Percentiles rank a stretch among this genome's conserved stretches.
Evolutionary conservation across 2,797 vertebrate genomes (phyloP).

Genomic region (Myotis vivesi): DNA sequence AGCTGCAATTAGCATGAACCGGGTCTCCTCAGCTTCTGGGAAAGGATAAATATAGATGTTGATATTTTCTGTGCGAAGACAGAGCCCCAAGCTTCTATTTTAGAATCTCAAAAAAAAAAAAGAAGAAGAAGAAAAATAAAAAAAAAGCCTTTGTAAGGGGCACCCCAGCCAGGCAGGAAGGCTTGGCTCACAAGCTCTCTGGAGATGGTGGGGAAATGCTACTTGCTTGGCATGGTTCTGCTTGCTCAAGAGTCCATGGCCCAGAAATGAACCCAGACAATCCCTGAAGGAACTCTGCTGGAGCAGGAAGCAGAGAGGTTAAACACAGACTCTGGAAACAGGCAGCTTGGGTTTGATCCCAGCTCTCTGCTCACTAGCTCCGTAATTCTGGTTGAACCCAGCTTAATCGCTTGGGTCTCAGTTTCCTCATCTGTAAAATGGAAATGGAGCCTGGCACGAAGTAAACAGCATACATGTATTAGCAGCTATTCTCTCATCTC

Average conservation of each 20-base stretch:
- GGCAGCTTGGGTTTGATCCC: not conserved
- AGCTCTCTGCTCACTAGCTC: not conserved
- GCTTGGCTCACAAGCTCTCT: not conserved
- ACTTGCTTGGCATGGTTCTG: not conserved
- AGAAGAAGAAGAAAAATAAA: not conserved
- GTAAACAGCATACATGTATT: not conserved
- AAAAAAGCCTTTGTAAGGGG: not conserved
- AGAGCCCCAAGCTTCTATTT: constrained; percentile 66
- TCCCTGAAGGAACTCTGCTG: not conserved
- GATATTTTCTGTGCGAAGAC: constrained; percentile 68
- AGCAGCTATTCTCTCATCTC: not conserved
- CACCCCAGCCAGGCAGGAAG: constrained; percentile 25
- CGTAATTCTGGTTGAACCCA: not conserved
- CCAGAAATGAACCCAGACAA: not conserved
- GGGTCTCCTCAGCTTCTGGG: constrained; percentile 61
- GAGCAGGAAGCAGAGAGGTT: not conserved
- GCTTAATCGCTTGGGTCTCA: not conserved
- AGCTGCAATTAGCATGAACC: constrained; percentile 77
- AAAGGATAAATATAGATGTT: constrained; percentile 71
- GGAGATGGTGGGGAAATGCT: not conserved
- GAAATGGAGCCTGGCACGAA: not conserved
- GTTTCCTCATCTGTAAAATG: not conserved
- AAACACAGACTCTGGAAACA: not conserved
- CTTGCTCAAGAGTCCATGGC: not conserved
- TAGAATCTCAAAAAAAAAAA: constrained; percentile 25